Evolutionary conservation across 2,888 invertebrate species (phyloP), one percentile per base, ranked within the genome.

Genomic region (Agrotis clavis): DNA sequence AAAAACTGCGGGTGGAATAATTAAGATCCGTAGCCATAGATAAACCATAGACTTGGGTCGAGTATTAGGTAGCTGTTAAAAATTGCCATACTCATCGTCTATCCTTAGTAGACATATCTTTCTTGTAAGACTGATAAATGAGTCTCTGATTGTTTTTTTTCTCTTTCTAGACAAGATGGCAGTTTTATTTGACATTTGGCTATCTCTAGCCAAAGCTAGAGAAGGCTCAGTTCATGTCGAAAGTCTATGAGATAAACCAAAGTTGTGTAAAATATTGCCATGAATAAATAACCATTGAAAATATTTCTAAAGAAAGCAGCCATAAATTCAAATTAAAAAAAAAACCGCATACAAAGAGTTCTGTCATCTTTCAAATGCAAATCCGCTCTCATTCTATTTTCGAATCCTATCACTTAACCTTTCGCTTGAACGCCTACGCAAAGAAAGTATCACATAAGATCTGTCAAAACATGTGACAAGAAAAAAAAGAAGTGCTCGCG

Each of bases 391-490:
- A 67, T 71, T 79, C 81, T n/a, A 69, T 76, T 76, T 80, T 69
- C 66, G 57, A 81, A 77, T 71, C 21, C 81, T 81, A 74, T 81
- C 77, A 77, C 74, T 77, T 81, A 70, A 67, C 57, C 66, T 64
- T 80, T 69, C 45, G 73, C 64, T 56, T 60, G 35, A 61, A 71
- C 72, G 50, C 79, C 61, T 64, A 80, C 69, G 21, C 59, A 70
- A 78, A 61, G 62, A 72, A 78, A 69, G 68, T 82, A 82, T 82
- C 82, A 48, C 64, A 68, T 82, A 59, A 79, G 71, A 82, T 69
- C 66, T 67, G 70, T 68, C 77, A 77, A 73, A 73, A 60, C 62
- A 70, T 64, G 14, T 59, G 61, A 41, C 65, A 30, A 63, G 57
- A 54, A 62, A 63, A 65, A 67, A 21, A n/a, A 48, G 16, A 64